Evolutionary conservation across 2,888 invertebrate genomes (phyloP), one percentile per base, ranked within the genome.

Genomic region (Drosophila anceps): DNA sequence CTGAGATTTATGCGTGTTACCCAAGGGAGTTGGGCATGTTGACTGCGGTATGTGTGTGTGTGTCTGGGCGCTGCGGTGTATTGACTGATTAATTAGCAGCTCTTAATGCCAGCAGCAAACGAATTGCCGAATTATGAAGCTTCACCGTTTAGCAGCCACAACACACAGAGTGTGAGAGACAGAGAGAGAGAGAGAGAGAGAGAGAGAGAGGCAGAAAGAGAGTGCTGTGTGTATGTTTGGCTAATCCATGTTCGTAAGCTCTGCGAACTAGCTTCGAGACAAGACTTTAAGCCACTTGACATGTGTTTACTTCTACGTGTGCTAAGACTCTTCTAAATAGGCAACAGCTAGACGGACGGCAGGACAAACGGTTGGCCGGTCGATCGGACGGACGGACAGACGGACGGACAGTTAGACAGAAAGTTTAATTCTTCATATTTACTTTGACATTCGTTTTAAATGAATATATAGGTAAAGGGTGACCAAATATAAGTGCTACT

Each of bases 41-140:
- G 48, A 29, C 48, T 48, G 48, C 48, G 48, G 29, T 46, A 27
- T 15, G 7, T 27, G 27, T 27, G 24, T 24, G 46, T 18, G 33
- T 35, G 33, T 43, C 20, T 60, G 15, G 50, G 65, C 62, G 48
- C 46, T 61, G 58, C 50, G 62, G 58, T 48, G 62, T 69, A 76
- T 82, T 70, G 73, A 72, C 84, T 84, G 84, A 84, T 84, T 88
- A 84, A 84, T 79, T 76, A 77, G 79, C 75, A 69, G 69, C 69
- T 82, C 76, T 82, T 79, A 82, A 76, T 78, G 76, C 65, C 85
- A 54, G 58, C 70, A 68, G 57, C 66, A 58, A 73, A 69, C 72
- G 66, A 74, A 79, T 76, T 79, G 85, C 76, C 77, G 66, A 84
- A 82, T 84, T 88, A 84, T 84, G 68, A 72, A 80, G 66, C 71